Evolutionary conservation across 2,113 vertebrate species (phyloP).

Genomic region (Aldabrachelys gigantea): DNA sequence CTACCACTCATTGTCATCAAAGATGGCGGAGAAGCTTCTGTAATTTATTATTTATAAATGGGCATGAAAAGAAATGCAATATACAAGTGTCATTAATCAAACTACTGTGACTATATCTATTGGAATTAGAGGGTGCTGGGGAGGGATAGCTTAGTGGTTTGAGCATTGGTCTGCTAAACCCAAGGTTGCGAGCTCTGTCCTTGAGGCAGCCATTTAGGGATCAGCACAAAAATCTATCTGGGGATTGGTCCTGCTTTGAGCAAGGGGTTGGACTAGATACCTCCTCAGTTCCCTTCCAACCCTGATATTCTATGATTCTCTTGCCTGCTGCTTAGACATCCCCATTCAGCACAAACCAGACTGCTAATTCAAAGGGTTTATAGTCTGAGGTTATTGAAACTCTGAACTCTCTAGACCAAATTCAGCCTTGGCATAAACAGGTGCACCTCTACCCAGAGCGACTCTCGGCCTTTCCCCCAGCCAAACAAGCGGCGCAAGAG

Average conservation of each 20-base stretch:
- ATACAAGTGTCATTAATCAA: neutral
- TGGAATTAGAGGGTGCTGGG: neutral
- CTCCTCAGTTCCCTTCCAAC: too few species aligned
- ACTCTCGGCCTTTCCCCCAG: neutral
- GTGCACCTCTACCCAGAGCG: neutral
- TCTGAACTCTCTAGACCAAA: neutral
- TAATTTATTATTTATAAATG: neutral
- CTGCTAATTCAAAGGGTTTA: neutral
- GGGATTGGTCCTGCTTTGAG: too few species aligned
- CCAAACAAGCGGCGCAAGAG: neutral
- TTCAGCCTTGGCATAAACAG: neutral
- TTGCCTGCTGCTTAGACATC: neutral
- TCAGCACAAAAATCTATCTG: too few species aligned
- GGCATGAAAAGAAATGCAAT: neutral
- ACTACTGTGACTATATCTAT: neutral
- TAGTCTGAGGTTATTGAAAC: neutral
- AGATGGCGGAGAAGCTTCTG: neutral
- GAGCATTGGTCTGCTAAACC: too few species aligned
- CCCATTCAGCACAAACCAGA: neutral
- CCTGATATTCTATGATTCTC: neutral
- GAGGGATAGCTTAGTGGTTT: too few species aligned
- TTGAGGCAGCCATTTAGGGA: too few species aligned
- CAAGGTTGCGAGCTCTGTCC: too few species aligned
- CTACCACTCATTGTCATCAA: neutral
- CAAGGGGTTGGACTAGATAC: too few species aligned